Evolutionary conservation across 2,888 invertebrate genomes (phyloP).

Genomic region (Gymnoscelis rufifasciata): DNA sequence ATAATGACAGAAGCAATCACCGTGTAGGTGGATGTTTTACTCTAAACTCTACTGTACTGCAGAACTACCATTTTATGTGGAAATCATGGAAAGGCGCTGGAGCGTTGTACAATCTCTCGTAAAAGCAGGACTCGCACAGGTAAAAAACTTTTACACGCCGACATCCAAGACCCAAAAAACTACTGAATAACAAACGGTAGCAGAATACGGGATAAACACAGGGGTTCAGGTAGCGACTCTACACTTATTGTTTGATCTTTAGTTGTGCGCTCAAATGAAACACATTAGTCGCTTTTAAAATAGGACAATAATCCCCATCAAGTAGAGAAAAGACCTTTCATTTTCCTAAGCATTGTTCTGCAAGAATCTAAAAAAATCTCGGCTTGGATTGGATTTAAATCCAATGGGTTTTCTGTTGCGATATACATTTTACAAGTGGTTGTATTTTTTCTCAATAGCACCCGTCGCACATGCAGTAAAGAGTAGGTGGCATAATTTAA

Average conservation of each 20-base stretch:
- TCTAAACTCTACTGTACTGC: too few relatives aligned
- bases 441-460: too few relatives aligned
- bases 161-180: conserved; percentile 16
- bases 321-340: neutral
- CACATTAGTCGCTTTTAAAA: conserved; percentile 39
- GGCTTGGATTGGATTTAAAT: too few relatives aligned
- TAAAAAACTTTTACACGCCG: conserved; percentile 10
- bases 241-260: conserved; percentile 40
- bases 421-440: too few relatives aligned
- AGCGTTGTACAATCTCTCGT: conserved; percentile 3
- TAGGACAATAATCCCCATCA: neutral
- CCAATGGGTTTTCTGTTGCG: too few relatives aligned
- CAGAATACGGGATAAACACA: conserved; percentile 36
- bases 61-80: too few relatives aligned
- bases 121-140: conserved; percentile 12
- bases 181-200: conserved; percentile 33
- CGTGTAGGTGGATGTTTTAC: too few relatives aligned
- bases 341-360: neutral
- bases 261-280: conserved; percentile 47
- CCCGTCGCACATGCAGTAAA: conserved; percentile 9
- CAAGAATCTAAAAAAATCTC: too few relatives aligned
- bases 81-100: too few relatives aligned
- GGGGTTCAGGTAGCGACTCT: conserved; percentile 47
- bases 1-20: too few relatives aligned
- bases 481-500: conserved; percentile 15